These are phyloP conservation scores for Siniperca obscura DNA, from an alignment of 2,797 vertebrate genomes.

Conservation along the genomic window DNA sequence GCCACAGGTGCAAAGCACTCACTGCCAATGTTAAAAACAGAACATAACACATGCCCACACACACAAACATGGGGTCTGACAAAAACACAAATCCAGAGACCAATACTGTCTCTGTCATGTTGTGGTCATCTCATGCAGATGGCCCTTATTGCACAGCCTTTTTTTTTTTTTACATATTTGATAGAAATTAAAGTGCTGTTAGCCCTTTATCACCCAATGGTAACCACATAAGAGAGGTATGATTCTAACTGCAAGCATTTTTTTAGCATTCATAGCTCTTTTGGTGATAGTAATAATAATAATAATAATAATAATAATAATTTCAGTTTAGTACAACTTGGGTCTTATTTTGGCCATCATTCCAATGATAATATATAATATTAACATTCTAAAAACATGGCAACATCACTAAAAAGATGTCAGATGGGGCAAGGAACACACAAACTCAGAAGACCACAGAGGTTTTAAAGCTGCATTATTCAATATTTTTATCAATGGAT, in stretches of 20 bases:
- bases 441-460: neutral
- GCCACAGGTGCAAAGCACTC: conserved; percentile 81
- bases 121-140: conserved; percentile 67
- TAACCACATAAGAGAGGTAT: conserved; percentile 17
- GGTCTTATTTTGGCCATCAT: neutral
- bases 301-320: neutral
- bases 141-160: conserved; percentile 27
- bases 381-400: neutral
- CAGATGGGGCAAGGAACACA: neutral
- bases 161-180: conserved; percentile 33
- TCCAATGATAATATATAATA: neutral
- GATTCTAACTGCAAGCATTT: conserved; percentile 4
- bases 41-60: conserved; percentile 58
- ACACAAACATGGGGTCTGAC: conserved; percentile 37
- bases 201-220: conserved; percentile 13
- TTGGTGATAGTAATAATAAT: neutral
- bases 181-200: conserved; percentile 37
- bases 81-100: conserved; percentile 41
- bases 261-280: neutral
- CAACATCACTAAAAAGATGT: neutral
- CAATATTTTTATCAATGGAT: neutral
- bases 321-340: conserved; percentile 11
- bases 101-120: conserved; percentile 37
- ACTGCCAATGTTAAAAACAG: conserved; percentile 77
- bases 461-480: conserved; percentile 1